Percentiles rank a stretch among this genome's conserved stretches.
Conservation (phyloP, 2,113 vertebrate species). For the Trachemys scripta region DNA sequence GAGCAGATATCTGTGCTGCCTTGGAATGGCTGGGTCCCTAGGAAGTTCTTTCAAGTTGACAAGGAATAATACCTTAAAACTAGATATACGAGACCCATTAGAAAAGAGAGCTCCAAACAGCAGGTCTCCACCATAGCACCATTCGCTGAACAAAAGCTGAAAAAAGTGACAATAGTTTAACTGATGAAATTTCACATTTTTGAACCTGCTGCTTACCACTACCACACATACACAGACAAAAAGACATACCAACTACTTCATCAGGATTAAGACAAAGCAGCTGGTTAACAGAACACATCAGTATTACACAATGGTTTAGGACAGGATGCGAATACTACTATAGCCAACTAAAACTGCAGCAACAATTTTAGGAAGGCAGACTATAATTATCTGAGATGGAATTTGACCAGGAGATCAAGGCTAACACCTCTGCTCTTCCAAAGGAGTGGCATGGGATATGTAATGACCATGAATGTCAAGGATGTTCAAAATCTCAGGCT, state of each 20-base stretch:
- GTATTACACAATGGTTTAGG: not conserved
- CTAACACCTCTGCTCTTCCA: not conserved
- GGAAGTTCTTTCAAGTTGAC: not conserved
- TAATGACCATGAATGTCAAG: not conserved
- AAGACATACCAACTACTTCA: slow-evolving; percentile 18
- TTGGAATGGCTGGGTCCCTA: not conserved
- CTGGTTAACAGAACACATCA: slow-evolving; percentile 22
- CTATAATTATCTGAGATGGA: not conserved
- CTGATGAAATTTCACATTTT: not conserved
- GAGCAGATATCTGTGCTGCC: not conserved
- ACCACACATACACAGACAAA: not conserved
- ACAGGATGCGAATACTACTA: not conserved
- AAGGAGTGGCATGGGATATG: not conserved
- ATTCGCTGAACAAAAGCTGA: slow-evolving; percentile 1
- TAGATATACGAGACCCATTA: accelerated
- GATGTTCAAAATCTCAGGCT: not conserved
- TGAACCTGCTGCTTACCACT: not conserved
- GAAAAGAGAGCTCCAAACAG: not conserved
- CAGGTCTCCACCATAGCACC: not conserved
- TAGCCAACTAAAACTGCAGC: not conserved
- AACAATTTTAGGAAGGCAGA: not conserved
- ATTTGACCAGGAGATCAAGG: not conserved
- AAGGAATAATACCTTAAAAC: not conserved
- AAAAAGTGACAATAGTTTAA: not conserved
- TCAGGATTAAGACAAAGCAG: not conserved